Conservation (phyloP, 2,888 invertebrate genomes). For the Nineta flava region DNA sequence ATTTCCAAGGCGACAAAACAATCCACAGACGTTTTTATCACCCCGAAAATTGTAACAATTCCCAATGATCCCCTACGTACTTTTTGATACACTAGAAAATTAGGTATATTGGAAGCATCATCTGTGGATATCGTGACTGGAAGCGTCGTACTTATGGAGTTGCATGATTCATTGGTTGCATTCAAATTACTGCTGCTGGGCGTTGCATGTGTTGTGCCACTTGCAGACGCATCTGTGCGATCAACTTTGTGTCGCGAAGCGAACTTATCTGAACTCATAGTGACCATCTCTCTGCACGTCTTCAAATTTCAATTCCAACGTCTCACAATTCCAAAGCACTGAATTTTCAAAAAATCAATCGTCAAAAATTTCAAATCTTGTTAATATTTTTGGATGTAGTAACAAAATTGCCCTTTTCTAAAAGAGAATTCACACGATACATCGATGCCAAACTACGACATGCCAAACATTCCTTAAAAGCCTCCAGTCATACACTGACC, state of each 20-base stretch:
- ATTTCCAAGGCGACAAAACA: background rate
- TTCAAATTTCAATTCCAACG: no score
- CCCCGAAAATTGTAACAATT: background rate
- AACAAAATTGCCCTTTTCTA: no score
- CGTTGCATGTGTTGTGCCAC: slow-evolving; percentile 23
- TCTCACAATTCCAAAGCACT: no score
- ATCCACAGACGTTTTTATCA: background rate
- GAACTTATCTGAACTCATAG: slow-evolving; percentile 47
- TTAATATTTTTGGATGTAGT: no score
- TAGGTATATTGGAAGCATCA: slow-evolving; percentile 80
- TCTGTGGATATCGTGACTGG: slow-evolving; percentile 29
- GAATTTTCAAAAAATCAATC: no score
- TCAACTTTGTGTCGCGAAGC: slow-evolving; percentile 39
- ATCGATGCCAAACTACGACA: no score
- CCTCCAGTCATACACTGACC: no score
- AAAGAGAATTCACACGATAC: no score
- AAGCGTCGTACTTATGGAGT: slow-evolving; percentile 17
- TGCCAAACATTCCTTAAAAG: no score
- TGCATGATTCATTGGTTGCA: slow-evolving; percentile 16
- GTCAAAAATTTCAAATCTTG: no score
- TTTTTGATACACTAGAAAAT: slow-evolving; percentile 57
- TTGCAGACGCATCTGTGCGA: slow-evolving; percentile 29
- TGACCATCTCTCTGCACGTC: slow-evolving; percentile 35
- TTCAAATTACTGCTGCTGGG: slow-evolving; percentile 14
- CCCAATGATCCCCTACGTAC: background rate